Conservation (phyloP, 53 echinoderm and acorn worm genomes). For the Luidia sarsii region DNA sequence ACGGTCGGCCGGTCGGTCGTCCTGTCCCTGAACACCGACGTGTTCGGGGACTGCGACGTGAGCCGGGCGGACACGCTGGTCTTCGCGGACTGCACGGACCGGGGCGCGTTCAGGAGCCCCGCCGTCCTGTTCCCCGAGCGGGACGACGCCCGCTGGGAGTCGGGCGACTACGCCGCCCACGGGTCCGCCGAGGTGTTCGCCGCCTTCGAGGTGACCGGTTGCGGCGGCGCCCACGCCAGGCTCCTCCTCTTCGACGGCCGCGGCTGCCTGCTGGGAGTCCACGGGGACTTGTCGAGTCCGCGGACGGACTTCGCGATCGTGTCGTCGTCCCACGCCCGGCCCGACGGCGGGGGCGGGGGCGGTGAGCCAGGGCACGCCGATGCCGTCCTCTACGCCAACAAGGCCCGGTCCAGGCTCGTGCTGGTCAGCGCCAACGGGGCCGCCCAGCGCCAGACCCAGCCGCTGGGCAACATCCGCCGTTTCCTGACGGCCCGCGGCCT, state of each 20-base stretch:
- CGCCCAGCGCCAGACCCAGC: slow-evolving; percentile 9
- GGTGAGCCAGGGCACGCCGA: background rate
- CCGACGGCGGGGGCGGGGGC: too few relatives aligned
- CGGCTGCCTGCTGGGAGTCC: background rate
- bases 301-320: too few relatives aligned
- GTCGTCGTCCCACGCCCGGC: too few relatives aligned
- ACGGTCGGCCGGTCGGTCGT: slow-evolving; percentile 1
- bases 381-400: slow-evolving; percentile 7
- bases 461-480: slow-evolving; percentile 1
- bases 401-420: background rate
- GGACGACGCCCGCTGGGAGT: background rate
- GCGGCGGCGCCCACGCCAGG: too few relatives aligned
- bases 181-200: background rate
- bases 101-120: slow-evolving; percentile 1
- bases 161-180: background rate
- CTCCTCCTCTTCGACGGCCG: slow-evolving; percentile 5
- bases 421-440: slow-evolving; percentile 18
- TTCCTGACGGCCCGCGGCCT: slow-evolving; percentile 8
- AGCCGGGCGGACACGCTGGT: background rate
- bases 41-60: background rate
- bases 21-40: background rate
- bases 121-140: slow-evolving; percentile 10
- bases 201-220: too few relatives aligned
- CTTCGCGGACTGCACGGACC: slow-evolving; percentile 21
- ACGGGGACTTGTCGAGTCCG: background rate